Conservation (phyloP, 2,113 vertebrate genomes). For the Hyla sarda region DNA sequence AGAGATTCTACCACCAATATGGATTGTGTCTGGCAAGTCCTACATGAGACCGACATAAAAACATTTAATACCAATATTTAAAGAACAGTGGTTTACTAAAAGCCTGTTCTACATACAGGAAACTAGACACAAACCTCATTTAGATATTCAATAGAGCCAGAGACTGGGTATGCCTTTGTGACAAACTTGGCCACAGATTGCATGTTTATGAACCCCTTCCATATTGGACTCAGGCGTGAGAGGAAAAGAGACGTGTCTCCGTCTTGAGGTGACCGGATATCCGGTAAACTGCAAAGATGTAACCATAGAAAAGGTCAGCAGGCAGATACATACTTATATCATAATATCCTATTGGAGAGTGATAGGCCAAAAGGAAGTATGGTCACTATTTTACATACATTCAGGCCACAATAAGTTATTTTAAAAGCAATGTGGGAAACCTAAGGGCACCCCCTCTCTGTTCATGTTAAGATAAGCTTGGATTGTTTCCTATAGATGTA, state of each 20-base stretch:
- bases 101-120: not conserved
- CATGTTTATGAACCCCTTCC: slow-evolving; percentile 99
- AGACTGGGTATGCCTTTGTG: slow-evolving; percentile 93
- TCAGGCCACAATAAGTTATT: not conserved
- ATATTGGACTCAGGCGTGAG: slow-evolving; percentile 85
- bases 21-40: slow-evolving; percentile 96
- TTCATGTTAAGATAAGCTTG: not conserved
- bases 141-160: slow-evolving; percentile 87
- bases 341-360: not conserved
- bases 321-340: not conserved
- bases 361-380: too few species aligned
- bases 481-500: not conserved
- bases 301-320: slow-evolving; percentile 20
- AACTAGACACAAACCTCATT: slow-evolving; percentile 81
- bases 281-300: slow-evolving; percentile 73
- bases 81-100: not conserved
- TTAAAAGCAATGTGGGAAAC: not conserved
- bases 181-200: slow-evolving; percentile 95
- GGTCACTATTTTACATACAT: too few species aligned
- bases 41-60: slow-evolving; percentile 63
- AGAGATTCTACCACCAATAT: slow-evolving; percentile 92
- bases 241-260: slow-evolving; percentile 85
- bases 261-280: slow-evolving; percentile 76
- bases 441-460: not conserved
- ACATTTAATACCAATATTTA: not conserved